These are phyloP conservation scores for Monochamus alternatus DNA, from an alignment of 2,888 invertebrate species.

Conservation along the genomic window DNA sequence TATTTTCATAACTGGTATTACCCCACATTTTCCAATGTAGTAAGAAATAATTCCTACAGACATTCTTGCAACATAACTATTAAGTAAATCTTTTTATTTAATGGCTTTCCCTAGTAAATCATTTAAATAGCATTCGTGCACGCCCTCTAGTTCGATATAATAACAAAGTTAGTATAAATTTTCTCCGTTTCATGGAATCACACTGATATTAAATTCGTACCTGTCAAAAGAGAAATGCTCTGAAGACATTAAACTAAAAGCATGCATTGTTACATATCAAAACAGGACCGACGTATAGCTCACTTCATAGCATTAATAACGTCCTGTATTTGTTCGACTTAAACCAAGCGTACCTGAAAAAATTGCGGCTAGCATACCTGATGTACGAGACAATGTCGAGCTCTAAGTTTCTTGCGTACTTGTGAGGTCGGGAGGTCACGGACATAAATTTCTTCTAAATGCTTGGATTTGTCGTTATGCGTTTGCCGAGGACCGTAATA, in stretches of 20 bases:
- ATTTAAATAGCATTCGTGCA: not conserved
- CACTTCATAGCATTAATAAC: constrained; percentile 48
- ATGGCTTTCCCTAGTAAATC: not conserved
- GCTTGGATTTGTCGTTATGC: constrained; percentile 50
- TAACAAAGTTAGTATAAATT: not conserved
- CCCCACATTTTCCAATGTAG: too few relatives aligned
- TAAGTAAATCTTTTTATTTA: too few relatives aligned
- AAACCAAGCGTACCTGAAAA: constrained; percentile 52
- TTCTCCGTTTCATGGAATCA: constrained; percentile 3
- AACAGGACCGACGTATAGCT: constrained; percentile 41
- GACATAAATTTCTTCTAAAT: constrained; percentile 57
- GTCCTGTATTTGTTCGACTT: constrained; percentile 52
- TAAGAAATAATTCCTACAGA: too few relatives aligned
- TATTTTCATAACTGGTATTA: too few relatives aligned
- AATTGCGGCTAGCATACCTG: constrained; percentile 44
- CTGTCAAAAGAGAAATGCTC: constrained; percentile 22
- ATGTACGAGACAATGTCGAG: constrained; percentile 50
- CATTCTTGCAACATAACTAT: too few relatives aligned
- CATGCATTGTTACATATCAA: constrained; percentile 39
- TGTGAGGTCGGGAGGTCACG: constrained; percentile 50
- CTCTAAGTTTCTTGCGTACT: constrained; percentile 52
- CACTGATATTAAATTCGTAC: constrained; percentile 11
- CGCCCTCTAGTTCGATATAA: not conserved
- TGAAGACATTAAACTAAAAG: constrained; percentile 7
- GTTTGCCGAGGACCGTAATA: constrained; percentile 48